These are phyloP conservation scores for Caradrina clavipalpis DNA, from an alignment of 2,888 invertebrate genomes.

Conservation along the genomic window DNA sequence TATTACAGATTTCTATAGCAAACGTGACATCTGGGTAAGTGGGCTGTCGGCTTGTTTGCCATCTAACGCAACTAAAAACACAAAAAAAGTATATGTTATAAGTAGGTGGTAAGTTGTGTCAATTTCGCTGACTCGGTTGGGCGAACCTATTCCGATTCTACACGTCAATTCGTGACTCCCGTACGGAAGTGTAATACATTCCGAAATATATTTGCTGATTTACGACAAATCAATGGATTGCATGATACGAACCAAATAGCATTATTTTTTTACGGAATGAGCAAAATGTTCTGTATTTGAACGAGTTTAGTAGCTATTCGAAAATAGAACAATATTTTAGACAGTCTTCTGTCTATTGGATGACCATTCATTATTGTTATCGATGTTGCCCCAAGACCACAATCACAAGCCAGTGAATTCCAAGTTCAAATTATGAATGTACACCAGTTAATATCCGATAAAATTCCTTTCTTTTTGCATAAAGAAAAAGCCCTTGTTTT, in stretches of 20 bases:
- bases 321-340: neutral
- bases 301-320: neutral
- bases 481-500: neutral
- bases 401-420: neutral
- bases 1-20: no score
- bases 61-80: no score
- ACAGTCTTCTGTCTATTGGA: neutral
- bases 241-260: conserved; percentile 14
- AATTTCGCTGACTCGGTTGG: conserved; percentile 28
- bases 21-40: no score
- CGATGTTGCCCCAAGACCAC: neutral
- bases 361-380: neutral
- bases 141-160: conserved; percentile 19
- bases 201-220: conserved; percentile 40
- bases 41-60: no score
- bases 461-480: neutral
- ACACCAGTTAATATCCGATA: neutral
- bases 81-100: conserved; percentile 31
- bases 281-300: neutral
- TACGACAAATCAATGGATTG: conserved; percentile 21
- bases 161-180: conserved; percentile 25
- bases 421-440: neutral
- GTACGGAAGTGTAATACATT: conserved; percentile 35
- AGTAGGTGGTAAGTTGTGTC: conserved; percentile 15
- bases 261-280: conserved; percentile 14